A percentile compares a stretch with the other conserved stretches of the same genome.
Evolutionary conservation across 37 sponge, comb jelly and placozoan genomes (phyloP).

Genomic region (Dysidea cf. avara): DNA sequence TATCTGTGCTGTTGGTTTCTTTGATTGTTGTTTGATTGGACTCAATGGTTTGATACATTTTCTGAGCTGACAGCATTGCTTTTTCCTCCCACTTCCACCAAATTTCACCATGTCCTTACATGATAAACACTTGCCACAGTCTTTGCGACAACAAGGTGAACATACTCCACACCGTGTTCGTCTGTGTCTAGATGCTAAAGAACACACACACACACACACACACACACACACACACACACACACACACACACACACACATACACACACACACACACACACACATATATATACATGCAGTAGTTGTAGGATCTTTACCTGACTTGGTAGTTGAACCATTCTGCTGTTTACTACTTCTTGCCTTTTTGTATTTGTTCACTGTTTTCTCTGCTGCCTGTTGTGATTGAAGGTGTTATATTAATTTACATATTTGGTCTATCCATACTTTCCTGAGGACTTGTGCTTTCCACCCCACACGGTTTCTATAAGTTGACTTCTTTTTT

Average conservation of each 20-base stretch:
- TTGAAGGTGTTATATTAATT: no score
- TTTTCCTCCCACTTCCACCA: slow-evolving; percentile 77
- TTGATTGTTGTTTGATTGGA: neutral
- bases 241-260: neutral
- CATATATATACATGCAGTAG: neutral
- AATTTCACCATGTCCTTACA: slow-evolving; percentile 87
- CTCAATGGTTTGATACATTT: no score
- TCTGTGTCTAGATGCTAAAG: neutral
- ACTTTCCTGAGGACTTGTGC: no score
- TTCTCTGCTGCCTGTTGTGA: no score
- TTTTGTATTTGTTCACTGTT: no score
- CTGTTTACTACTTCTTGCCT: no score
- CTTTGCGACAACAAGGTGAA: slow-evolving; percentile 77
- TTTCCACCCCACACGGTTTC: no score
- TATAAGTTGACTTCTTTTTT: no score
- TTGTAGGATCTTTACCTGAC: neutral
- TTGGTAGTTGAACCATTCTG: neutral
- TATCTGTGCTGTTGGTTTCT: neutral
- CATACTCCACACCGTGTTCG: neutral
- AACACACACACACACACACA: neutral
- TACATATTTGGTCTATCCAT: no score
- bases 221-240: slow-evolving; percentile 6
- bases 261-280: slow-evolving; percentile 6
- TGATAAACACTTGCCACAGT: slow-evolving; percentile 76
- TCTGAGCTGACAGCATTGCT: slow-evolving; percentile 74